Conservation (phyloP, 53 echinoderm and acorn worm species). For the Actinopyga echinites region DNA sequence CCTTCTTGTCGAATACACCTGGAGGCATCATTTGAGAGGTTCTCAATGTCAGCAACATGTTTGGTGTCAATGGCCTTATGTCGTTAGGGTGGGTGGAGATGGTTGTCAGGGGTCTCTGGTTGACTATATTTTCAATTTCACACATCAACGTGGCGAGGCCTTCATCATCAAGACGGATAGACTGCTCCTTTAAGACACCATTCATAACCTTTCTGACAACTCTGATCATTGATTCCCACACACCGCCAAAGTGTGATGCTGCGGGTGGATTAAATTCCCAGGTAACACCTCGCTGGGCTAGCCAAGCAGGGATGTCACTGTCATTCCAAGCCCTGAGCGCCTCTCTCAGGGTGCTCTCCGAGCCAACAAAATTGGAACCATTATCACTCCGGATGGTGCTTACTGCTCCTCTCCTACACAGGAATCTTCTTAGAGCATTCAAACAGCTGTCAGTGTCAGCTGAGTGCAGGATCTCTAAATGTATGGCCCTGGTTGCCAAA, state of each 20-base stretch:
- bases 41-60: conserved; percentile 33
- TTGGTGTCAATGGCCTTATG: conserved; percentile 12
- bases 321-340: conserved; percentile 45
- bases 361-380: conserved; percentile 57
- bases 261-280: conserved; percentile 51
- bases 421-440: conserved; percentile 46
- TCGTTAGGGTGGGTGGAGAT: not conserved
- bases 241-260: conserved; percentile 41
- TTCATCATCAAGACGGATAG: conserved; percentile 19
- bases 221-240: conserved; percentile 46
- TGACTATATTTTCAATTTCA: no score
- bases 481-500: conserved; percentile 28
- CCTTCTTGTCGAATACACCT: conserved; percentile 41
- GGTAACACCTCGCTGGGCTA: conserved; percentile 48
- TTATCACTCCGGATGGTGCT: conserved; percentile 45
- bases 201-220: conserved; percentile 48
- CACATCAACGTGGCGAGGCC: conserved; percentile 28
- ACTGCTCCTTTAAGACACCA: conserved; percentile 19
- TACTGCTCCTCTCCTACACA: conserved; percentile 32
- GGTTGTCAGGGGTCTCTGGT: not conserved
- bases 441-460: conserved; percentile 46
- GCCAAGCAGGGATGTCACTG: not conserved
- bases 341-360: conserved; percentile 45
- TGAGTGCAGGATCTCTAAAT: conserved; percentile 34
- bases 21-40: conserved; percentile 1